phyloP scores from a whole-genome alignment of 2,797 vertebrate genomes.

The Chelmon rostratus region DNA sequence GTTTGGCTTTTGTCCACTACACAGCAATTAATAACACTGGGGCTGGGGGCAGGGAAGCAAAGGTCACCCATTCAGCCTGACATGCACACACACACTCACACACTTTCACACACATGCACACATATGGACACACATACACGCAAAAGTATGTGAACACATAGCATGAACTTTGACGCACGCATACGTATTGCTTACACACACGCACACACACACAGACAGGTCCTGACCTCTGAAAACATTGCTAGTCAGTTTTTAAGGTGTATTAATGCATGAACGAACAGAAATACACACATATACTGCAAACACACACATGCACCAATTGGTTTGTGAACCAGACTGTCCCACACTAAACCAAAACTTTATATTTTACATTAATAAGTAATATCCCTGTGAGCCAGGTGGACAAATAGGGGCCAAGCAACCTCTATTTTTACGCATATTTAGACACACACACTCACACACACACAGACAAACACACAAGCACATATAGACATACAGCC shows the following conservation, averaged over 20 bases:
- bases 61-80: conserved; percentile 89
- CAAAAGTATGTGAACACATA: conserved; percentile 37
- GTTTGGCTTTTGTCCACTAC: conserved; percentile 99
- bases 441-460: conserved; percentile 13
- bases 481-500: conserved; percentile 13
- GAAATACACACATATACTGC: conserved; percentile 42
- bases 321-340: conserved; percentile 43
- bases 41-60: conserved; percentile 91
- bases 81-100: conserved; percentile 80
- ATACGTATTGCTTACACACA: conserved; percentile 7
- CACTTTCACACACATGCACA: conserved; percentile 26
- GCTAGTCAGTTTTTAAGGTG: conserved; percentile 20
- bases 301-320: conserved; percentile 39
- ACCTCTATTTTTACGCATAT: conserved; percentile 67
- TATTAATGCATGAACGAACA: conserved; percentile 35
- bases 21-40: conserved; percentile 98
- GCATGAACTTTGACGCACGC: conserved; percentile 25
- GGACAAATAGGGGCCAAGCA: conserved; percentile 90
- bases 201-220: conserved; percentile 23
- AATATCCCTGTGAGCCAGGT: conserved; percentile 87
- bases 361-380: conserved; percentile 92
- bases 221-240: conserved; percentile 36
- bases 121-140: conserved; percentile 31
- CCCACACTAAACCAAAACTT: conserved; percentile 83
- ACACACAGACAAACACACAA: conserved; percentile 18